Evolutionary conservation across 2,113 vertebrate genomes (phyloP).

Genomic region (Engystomops pustulosus): DNA sequence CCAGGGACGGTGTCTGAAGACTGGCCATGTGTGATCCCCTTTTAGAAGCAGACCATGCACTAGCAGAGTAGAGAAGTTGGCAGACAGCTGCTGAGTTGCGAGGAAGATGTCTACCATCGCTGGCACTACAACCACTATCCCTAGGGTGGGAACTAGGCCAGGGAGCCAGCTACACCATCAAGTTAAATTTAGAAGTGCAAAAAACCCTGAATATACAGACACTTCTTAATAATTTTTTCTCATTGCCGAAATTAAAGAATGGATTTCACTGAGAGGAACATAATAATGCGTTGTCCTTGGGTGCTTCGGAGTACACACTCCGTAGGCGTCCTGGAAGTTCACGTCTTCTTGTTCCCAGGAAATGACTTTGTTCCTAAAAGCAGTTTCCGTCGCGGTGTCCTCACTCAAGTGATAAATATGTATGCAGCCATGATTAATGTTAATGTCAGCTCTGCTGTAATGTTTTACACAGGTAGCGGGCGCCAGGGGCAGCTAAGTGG

Average conservation of each 20-base stretch:
- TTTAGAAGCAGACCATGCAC: too few species aligned
- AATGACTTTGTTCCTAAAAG: conserved; percentile 53
- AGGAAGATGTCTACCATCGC: too few species aligned
- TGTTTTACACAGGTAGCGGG: conserved; percentile 56
- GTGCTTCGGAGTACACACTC: background rate
- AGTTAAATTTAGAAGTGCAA: too few species aligned
- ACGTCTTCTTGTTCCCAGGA: conserved; percentile 15
- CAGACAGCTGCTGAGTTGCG: too few species aligned
- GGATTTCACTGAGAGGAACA: background rate
- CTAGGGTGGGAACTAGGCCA: too few species aligned
- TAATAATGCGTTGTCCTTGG: background rate
- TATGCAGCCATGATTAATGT: conserved; percentile 57
- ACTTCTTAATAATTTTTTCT: background rate
- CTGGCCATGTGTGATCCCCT: too few species aligned
- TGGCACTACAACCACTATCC: too few species aligned
- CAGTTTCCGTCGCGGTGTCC: conserved; percentile 17
- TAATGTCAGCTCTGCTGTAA: conserved; percentile 53
- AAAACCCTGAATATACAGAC: background rate
- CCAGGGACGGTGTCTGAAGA: too few species aligned
- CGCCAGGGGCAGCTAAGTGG: conserved; percentile 51
- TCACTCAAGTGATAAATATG: conserved; percentile 57
- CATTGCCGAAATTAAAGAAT: background rate
- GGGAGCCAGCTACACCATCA: too few species aligned
- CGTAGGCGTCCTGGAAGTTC: conserved; percentile 5
- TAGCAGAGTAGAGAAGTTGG: too few species aligned